Base-by-base conservation (phyloP, 2,113 vertebrate genomes). In the Labeo catla region DNA sequence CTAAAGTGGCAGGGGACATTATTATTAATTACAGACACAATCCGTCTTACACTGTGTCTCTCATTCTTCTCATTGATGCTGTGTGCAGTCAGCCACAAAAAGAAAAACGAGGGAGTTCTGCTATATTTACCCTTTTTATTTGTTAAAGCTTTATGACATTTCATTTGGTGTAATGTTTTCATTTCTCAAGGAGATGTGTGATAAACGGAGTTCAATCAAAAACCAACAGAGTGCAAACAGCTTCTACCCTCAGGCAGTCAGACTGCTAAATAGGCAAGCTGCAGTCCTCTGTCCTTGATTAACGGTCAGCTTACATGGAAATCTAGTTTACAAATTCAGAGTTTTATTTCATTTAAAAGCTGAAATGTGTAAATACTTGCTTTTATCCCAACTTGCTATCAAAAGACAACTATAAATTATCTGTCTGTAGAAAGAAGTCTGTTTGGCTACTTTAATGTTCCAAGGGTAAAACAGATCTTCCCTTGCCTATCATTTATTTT, bases 11-110 rank as follows among this genome's bases (percentile, higher is more conserved):
- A 47, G 84, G 83, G 88, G 82, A 74, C 16, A 79, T 90, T 74
- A 54, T 88, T 57, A 87, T 87, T 90, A 88, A 86, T 91, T 86
- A 87, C 76, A 87, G 47, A 90, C 49, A 83, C 43, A 49, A 84
- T 54, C 68, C n/a, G 16, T 61, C 78, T 76, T 84, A 86, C 82
- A 50, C 49, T 83, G 11, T 50, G 21, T 59, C 49, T 59, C 21
- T 81, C 34, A 82, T 86, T 86, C 34, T 65, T 87, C 61, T 74
- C 34, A 36, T 45, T 77, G 50, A 82, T 59, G 34, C n/a, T 83
- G 36, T n/a, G 36, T 28, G 43, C 59, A 78, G 8, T 73, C 23
- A 49, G 5, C 45, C 65, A 47, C 50, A 43, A 65, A 11, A 81
- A 68, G 34, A 59, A 28, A n/a, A 63, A 23, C 28, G 28, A 50